Evolutionary conservation across 2,888 invertebrate species (phyloP).

Genomic region (Tenodera sinensis): DNA sequence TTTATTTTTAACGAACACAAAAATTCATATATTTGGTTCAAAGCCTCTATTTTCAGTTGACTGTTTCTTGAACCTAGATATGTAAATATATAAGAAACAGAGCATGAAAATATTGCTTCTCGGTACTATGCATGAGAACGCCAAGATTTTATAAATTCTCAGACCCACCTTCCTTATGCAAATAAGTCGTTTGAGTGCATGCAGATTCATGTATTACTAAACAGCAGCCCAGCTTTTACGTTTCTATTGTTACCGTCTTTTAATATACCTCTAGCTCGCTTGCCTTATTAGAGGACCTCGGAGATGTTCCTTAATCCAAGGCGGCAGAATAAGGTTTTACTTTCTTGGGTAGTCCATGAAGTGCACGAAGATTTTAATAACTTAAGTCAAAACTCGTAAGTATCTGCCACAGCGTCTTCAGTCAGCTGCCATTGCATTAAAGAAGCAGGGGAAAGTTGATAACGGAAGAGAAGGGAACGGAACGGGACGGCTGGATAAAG

Average conservation of each 20-base stretch:
- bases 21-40: no score
- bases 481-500: background rate
- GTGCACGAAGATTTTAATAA: conserved; percentile 28
- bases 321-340: background rate
- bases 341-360: background rate
- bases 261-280: background rate
- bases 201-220: background rate
- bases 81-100: background rate
- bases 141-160: background rate
- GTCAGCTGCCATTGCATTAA: background rate
- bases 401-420: background rate
- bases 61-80: no score
- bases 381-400: conserved; percentile 30
- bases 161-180: background rate
- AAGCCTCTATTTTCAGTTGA: no score
- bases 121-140: background rate
- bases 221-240: background rate
- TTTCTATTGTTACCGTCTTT: background rate
- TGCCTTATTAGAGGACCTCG: background rate
- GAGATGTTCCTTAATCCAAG: background rate
- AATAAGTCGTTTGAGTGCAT: background rate
- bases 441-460: background rate
- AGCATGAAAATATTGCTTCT: background rate
- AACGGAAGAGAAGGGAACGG: background rate
- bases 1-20: no score